Conservation (phyloP, 2,113 vertebrate species). For the Dasypus novemcinctus region DNA sequence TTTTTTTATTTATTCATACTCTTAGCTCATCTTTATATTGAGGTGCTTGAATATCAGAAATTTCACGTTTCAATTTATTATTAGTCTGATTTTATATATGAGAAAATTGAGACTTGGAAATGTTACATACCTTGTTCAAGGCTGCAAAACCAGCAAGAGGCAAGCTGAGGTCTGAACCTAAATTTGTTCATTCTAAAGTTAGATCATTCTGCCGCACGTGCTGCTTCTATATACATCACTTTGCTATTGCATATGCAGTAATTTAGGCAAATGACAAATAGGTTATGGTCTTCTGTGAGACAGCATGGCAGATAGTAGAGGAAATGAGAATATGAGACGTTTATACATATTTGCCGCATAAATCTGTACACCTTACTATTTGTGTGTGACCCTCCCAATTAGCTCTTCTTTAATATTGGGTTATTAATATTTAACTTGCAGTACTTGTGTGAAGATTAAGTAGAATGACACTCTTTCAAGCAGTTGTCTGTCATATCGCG, state of each 20-base stretch:
- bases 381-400: neutral
- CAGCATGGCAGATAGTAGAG: neutral
- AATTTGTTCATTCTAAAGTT: neutral
- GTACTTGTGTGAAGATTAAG: neutral
- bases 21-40: neutral
- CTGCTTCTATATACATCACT: neutral
- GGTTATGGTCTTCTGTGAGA: neutral
- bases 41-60: neutral
- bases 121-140: neutral
- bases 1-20: neutral
- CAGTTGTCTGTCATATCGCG: neutral
- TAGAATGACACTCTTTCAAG: neutral
- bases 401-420: neutral
- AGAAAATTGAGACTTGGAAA: neutral
- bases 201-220: fast-evolving
- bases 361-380: neutral
- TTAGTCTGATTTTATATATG: neutral
- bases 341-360: neutral
- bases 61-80: neutral
- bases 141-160: neutral
- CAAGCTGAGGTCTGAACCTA: neutral
- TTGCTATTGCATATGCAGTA: neutral
- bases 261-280: neutral
- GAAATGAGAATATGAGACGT: neutral
- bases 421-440: constrained; percentile 47